phyloP scores from a whole-genome alignment of 2,797 vertebrate species.

The Tokudaia tokunoshimensis region DNA sequence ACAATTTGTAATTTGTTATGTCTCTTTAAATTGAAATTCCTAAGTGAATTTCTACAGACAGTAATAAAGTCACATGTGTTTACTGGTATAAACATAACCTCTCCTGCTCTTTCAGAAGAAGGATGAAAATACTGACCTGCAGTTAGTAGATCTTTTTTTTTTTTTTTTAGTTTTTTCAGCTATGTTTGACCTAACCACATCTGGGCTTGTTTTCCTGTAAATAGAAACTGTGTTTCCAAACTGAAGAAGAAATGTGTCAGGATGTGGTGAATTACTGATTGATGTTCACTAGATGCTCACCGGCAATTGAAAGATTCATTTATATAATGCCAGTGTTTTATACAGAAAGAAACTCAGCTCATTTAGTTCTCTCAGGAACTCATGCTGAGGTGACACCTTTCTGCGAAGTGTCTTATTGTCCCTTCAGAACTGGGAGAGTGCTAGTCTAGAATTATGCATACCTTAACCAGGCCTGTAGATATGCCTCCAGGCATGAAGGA shows the following conservation, averaged over 20 bases:
- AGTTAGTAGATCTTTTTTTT: not conserved
- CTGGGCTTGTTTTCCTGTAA: not conserved
- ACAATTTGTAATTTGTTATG: not conserved
- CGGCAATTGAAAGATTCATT: not conserved
- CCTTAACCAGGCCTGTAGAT: not conserved
- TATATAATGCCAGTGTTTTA: not conserved
- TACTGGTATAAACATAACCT: not conserved
- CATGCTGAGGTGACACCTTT: not conserved
- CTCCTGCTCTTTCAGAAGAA: not conserved
- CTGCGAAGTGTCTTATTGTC: not conserved
- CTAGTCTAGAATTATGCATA: not conserved
- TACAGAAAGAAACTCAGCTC: not conserved
- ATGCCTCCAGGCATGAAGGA: not conserved
- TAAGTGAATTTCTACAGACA: not conserved
- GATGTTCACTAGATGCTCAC: not conserved
- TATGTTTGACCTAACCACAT: not conserved
- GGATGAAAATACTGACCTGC: not conserved
- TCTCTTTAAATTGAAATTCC: not conserved
- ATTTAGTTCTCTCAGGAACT: not conserved
- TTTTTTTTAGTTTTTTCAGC: not conserved
- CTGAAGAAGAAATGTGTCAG: not conserved
- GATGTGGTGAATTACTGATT: not conserved
- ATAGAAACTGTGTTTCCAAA: not conserved
- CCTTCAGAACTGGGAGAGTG: fast-evolving
- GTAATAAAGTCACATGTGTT: not conserved